Evolutionary conservation across 2,797 vertebrate genomes (phyloP), one percentile per base, ranked within the genome.

Genomic region (Micrastur ruficollis): DNA sequence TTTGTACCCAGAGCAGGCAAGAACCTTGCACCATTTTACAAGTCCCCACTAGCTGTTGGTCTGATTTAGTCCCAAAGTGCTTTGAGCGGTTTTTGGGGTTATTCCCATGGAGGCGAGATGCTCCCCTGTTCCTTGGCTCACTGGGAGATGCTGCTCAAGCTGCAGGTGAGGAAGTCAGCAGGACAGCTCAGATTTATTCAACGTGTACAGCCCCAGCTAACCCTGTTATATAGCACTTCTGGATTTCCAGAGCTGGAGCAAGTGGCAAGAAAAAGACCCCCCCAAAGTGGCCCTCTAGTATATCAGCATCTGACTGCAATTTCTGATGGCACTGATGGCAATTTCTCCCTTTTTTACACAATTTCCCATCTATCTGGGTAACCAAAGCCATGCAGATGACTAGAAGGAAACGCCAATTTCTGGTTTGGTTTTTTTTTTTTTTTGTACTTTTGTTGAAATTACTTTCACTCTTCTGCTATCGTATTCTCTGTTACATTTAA

Each of bases 381-480:
- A 93, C 42, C 81, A 91, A 95, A 95, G 65, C 52, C 81, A 63
- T 34, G 62, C 65, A 92, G 75, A 74, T 58, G 70, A 63, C 84
- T 78, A 34, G 80, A 87, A 86, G 84, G 38, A 92, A 92, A 78
- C 0, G 3, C 53, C 86, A 83, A 17, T 61, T n/a, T n/a, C n/a
- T n/a, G n/a, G n/a, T n/a, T n/a, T n/a, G n/a, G n/a, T n/a, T 81
- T 79, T 70, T 94, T 90, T 66, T 94, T 90, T 42, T 81, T 79
- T 70, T 94, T 90, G 68, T 36, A 78, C 74, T 89, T 74, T 49
- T 94, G 86, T 93, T 97, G 93, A 96, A 96, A 97, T 61, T 49
- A 92, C 95, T 95, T 96, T 92, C 90, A 82, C 84, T 92, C 92
- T 94, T 86, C 95, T 93, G 92, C 84, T 94, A 25, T 87, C 14